phyloP scores from a whole-genome alignment of 2,113 vertebrate genomes.

The Pelvicachromis taeniatus region DNA sequence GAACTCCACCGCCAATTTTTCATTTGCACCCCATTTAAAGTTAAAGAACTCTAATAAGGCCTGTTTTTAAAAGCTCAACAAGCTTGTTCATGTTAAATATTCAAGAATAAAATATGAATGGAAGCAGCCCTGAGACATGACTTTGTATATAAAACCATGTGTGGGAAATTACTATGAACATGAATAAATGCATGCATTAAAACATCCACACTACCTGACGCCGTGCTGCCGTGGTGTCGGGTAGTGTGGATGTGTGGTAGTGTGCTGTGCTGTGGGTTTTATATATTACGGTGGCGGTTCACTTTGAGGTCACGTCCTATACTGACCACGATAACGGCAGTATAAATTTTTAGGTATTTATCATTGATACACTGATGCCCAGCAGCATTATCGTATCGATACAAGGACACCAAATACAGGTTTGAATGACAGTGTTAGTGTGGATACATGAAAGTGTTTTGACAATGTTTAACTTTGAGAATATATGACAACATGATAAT shows the following conservation, averaged over 20 bases:
- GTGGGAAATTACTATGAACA: not conserved
- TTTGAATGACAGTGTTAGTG: not conserved
- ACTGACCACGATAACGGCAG: not conserved
- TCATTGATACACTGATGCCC: not conserved
- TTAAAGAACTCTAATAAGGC: not conserved
- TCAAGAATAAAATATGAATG: not conserved
- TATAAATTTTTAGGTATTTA: not conserved
- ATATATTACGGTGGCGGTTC: not conserved
- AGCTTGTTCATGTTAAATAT: not conserved
- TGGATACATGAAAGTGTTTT: not conserved
- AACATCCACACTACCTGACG: not conserved
- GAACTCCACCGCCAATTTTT: not conserved
- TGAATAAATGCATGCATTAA: not conserved
- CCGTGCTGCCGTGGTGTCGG: not conserved
- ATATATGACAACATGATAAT: not conserved
- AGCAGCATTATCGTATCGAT: not conserved
- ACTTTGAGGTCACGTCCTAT: not conserved
- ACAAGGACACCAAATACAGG: not conserved
- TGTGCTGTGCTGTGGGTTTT: not conserved
- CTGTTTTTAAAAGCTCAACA: not conserved
- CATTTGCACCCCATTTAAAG: not conserved
- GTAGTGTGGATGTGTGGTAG: too few species aligned
- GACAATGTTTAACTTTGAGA: not conserved
- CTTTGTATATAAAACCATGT: not conserved
- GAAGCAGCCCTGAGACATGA: not conserved